phyloP scores from a whole-genome alignment of 2,888 invertebrate genomes.

The Luffia ferchaultella region DNA sequence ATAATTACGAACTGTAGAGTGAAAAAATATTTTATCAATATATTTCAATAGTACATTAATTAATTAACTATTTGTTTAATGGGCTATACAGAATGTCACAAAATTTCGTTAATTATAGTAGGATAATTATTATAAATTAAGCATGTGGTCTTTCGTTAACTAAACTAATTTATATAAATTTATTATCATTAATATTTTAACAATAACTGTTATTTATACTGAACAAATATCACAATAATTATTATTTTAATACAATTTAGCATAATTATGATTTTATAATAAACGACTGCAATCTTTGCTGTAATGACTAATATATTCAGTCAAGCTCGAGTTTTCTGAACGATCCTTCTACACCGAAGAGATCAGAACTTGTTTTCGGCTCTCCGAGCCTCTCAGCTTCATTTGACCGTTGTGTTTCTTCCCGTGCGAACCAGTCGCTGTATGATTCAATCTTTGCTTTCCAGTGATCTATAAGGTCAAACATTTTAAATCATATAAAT shows the following conservation, averaged over 20 bases:
- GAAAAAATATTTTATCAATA: too few species aligned
- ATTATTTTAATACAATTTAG: too few species aligned
- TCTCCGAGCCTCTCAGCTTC: conserved; percentile 58
- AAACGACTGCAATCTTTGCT: neutral
- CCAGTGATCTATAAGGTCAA: conserved; percentile 32
- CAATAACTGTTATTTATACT: neutral
- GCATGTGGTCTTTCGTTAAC: too few species aligned
- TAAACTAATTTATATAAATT: neutral
- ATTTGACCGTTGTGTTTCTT: conserved; percentile 46
- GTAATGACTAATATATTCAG: conserved; percentile 26
- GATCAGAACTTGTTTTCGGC: conserved; percentile 38
- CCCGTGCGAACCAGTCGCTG: conserved; percentile 51
- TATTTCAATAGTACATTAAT: too few species aligned
- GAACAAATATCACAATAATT: too few species aligned
- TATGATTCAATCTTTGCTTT: conserved; percentile 50
- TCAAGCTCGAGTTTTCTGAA: conserved; percentile 59
- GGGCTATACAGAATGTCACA: too few species aligned
- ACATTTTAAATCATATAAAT: neutral
- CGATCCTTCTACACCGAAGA: conserved; percentile 63
- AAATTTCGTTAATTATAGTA: too few species aligned
- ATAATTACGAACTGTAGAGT: too few species aligned
- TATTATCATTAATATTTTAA: neutral
- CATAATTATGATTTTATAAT: neutral
- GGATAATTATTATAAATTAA: too few species aligned
- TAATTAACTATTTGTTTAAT: too few species aligned